Base-by-base conservation (phyloP, 35 echinoderm and acorn worm genomes). In the Acanthaster planci region DNA sequence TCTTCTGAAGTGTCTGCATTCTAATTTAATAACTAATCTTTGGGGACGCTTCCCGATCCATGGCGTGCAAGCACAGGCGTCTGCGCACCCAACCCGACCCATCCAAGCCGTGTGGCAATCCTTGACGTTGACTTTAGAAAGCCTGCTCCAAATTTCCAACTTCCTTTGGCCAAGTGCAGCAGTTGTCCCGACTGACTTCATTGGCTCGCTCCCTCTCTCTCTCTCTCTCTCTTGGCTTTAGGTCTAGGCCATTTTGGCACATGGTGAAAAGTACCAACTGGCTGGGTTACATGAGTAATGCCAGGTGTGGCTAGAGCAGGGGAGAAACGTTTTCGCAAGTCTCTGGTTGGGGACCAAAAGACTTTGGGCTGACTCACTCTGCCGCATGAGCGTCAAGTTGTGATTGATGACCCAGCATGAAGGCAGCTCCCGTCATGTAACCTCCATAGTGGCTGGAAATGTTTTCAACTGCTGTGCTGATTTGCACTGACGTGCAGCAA, bases 61-160 rank as follows among this genome's bases (percentile, higher is more conserved):
- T 72, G 23, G 64, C 64, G 64, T 72, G 64, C 64, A 21, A 36
- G 64, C 14, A 14, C 64, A 27, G 64, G 64, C 64, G 64, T 72
- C 64, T 26, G 34, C 64, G 34, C 64, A 72, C 64, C 64, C 64
- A 26, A 19, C 64, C 64, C 64, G 64, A 72, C 64, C 34, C 64
- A 72, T 72, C 64, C 64, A 26, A 72, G 34, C 64, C 30, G 21
- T 26, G 26, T 26, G 30, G 34, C 64, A 8, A 14, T 72, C 34
- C 64, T 72, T 72, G 4, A 9, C 64, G 64, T 72, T 72, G 64
- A 72, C 64, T 72, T 72, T 72, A 26, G 64, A 72, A 72, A 72
- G 64, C 64, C 64, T 72, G 64, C 34, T 8, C 64, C 34, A 72
- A 72, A 72, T 72, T 72, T 72, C 64, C 64, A 72, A 72, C 34